Evolutionary conservation across 1,140 invertebrate genomes (phyloP), one percentile per base, ranked within the genome.

Genomic region (Paramacrobiotus metropolitanus): DNA sequence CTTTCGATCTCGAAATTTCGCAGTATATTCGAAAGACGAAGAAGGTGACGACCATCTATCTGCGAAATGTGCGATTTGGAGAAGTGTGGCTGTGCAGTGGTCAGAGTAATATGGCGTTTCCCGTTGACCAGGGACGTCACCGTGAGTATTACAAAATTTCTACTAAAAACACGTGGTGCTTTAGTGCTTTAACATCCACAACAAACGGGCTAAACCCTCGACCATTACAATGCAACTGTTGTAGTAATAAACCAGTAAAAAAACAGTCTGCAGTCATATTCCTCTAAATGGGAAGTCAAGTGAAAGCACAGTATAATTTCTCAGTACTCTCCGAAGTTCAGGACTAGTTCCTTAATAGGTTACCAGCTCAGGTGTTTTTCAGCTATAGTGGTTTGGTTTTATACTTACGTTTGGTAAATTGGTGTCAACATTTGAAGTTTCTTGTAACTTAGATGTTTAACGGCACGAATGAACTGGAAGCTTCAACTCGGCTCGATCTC

Each of bases 51-150:
- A n/a, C n/a, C n/a, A 61, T 71, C 21, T 60, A 29, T 1, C 40
- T 72, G 2, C 59, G 45, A 15, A 65, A 70, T 63, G 70, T 72
- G 18, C 45, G 69, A 30, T 72, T 72, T 67, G 71, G 71, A 2
- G 71, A 72, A 64, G 69, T 72, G 1, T 71, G 69, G 69, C 29
- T 72, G 1, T 72, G 71, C 61, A 68, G 67, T 9, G 71, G 71
- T 29, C 70, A 72, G 55, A 70, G 69, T 34, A 72, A 72, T 59
- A 72, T 72, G 71, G 62, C 21, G 31, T 63, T 63, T 31, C 24
- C 21, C 21, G n/a, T 63, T 2, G 4, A 45, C 9, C 2, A 48
- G 29, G 62, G 63, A 63, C 21, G 62, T 68, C 62, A 55, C 9
- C 34, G 34, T 40, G 34, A n/a, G 9, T 9, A 40, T 40, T 40